These are phyloP conservation scores for Columbina picui DNA, from an alignment of 2,113 vertebrate genomes.

Conservation along the genomic window DNA sequence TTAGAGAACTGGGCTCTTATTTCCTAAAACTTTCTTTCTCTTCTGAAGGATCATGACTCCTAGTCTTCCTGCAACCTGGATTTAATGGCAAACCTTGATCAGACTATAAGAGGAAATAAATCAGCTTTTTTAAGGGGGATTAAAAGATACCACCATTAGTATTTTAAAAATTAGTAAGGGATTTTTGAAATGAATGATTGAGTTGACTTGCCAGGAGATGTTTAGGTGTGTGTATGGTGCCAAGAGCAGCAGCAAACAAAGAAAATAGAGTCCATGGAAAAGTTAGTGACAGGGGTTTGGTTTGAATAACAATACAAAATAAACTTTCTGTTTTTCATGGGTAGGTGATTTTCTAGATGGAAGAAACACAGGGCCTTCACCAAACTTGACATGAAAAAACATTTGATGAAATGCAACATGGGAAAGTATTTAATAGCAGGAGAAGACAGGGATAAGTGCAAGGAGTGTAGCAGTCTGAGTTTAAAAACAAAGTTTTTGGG, in stretches of 20 bases:
- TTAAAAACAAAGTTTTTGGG: neutral
- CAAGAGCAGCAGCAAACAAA: neutral
- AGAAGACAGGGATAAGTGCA: neutral
- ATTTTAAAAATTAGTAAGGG: neutral
- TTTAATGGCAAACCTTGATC: neutral
- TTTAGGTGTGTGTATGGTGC: neutral
- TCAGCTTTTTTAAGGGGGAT: fast-evolving
- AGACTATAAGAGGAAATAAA: neutral
- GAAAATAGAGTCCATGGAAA: neutral
- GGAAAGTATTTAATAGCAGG: neutral
- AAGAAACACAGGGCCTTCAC: neutral
- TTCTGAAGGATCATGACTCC: neutral
- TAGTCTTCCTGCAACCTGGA: neutral
- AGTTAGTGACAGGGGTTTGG: fast-evolving
- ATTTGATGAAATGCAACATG: neutral
- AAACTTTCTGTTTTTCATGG: neutral
- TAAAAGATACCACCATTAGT: neutral
- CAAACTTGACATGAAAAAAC: neutral
- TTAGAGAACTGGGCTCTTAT: neutral
- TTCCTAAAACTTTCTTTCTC: neutral
- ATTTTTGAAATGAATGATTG: neutral
- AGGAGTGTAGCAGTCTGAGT: neutral
- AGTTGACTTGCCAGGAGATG: neutral
- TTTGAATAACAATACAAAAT: neutral
- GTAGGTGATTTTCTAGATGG: neutral